Evolutionary conservation across 2,113 vertebrate species (phyloP).

Genomic region (Zapus hudsonius): DNA sequence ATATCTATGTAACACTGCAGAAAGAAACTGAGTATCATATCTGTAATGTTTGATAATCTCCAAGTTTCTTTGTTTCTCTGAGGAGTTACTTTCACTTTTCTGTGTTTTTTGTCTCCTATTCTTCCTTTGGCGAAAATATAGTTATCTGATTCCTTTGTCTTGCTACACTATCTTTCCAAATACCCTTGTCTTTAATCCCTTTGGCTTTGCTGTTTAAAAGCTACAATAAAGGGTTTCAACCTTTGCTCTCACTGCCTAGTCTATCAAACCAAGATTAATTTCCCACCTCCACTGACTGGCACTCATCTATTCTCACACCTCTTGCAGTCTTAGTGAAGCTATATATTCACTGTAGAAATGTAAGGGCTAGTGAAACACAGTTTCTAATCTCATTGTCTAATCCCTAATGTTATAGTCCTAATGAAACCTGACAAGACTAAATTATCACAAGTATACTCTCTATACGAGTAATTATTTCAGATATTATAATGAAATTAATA

Average conservation of each 20-base stretch:
- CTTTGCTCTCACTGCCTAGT: not conserved
- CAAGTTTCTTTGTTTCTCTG: not conserved
- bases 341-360: not conserved
- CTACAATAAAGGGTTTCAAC: not conserved
- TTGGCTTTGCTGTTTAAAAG: not conserved
- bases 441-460: not conserved
- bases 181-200: not conserved
- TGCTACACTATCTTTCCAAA: not conserved
- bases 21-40: not conserved
- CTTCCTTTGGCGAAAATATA: not conserved
- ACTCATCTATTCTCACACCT: not conserved
- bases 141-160: not conserved
- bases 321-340: not conserved
- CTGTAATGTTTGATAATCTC: not conserved
- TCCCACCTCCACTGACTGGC: not conserved
- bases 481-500: slow-evolving; percentile 5
- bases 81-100: not conserved
- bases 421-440: slow-evolving; percentile 39
- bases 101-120: not conserved
- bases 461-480: slow-evolving; percentile 37
- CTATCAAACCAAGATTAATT: not conserved
- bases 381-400: slow-evolving; percentile 11
- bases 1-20: not conserved
- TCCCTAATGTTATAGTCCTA: slow-evolving; percentile 3
- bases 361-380: slow-evolving; percentile 34